phyloP scores from a whole-genome alignment of 1,140 invertebrate genomes.

The Drosophila eugracilis region DNA sequence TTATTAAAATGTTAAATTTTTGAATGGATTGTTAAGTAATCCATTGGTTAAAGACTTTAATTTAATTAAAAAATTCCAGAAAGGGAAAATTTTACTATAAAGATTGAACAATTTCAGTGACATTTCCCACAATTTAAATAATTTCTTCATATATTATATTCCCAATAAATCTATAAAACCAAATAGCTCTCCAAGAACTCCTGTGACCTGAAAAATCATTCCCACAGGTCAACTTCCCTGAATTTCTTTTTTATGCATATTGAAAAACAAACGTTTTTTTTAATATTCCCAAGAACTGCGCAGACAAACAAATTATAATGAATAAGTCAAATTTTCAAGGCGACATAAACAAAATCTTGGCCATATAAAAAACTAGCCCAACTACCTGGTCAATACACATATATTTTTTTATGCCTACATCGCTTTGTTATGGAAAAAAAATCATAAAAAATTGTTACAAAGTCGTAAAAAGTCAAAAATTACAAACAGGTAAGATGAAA shows the following conservation, averaged over 20 bases:
- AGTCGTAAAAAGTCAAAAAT: slow-evolving; percentile 76
- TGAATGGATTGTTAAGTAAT: too few species aligned
- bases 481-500: slow-evolving; percentile 47
- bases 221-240: slow-evolving; percentile 11
- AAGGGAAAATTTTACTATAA: too few species aligned
- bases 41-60: too few species aligned
- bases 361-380: slow-evolving; percentile 52
- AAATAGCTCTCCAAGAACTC: too few species aligned
- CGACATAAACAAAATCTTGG: slow-evolving; percentile 39
- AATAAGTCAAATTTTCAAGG: slow-evolving; percentile 75
- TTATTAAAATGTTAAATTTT: not conserved
- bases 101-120: too few species aligned
- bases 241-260: slow-evolving; percentile 38
- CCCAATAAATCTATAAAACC: not conserved
- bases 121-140: too few species aligned
- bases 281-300: slow-evolving; percentile 52
- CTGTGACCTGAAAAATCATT: not conserved
- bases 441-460: slow-evolving; percentile 82
- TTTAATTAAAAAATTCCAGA: too few species aligned
- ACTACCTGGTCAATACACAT: slow-evolving; percentile 37
- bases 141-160: too few species aligned
- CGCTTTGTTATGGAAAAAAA: slow-evolving; percentile 57
- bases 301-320: slow-evolving; percentile 69
- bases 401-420: slow-evolving; percentile 57
- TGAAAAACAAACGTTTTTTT: slow-evolving; percentile 30